Conservation (phyloP, 2,113 vertebrate genomes). For the Upupa epops region DNA sequence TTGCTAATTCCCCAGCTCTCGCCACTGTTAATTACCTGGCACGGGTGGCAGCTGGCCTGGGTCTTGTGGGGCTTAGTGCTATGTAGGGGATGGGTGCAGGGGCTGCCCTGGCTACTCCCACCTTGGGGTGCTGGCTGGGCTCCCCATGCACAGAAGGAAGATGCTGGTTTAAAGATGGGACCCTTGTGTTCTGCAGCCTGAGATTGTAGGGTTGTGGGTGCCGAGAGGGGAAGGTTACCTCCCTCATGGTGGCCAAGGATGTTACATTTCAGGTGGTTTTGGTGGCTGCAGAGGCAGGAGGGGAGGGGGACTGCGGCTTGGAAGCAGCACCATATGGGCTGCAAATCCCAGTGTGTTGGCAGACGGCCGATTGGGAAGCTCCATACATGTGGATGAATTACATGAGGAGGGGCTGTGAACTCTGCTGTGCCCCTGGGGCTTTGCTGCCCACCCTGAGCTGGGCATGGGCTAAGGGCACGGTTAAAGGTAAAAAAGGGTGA, state of each 20-base stretch:
- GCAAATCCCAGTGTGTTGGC: not conserved
- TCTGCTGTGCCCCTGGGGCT: fast-evolving
- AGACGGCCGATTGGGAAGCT: fast-evolving
- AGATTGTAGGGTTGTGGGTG: not conserved
- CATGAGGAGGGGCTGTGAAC: not conserved
- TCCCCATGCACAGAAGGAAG: not conserved
- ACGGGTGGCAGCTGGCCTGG: fast-evolving
- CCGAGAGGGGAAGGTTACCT: fast-evolving
- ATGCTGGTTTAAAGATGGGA: not conserved
- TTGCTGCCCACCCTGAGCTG: not conserved
- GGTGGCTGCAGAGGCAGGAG: fast-evolving
- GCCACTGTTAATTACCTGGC: not conserved
- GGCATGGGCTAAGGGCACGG: not conserved
- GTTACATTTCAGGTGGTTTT: fast-evolving
- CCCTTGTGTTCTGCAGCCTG: not conserved
- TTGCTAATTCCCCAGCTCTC: conserved; percentile 47
- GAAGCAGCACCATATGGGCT: not conserved
- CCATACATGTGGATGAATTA: not conserved
- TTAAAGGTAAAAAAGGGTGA: not conserved
- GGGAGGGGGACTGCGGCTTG: not conserved
- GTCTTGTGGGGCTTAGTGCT: fast-evolving
- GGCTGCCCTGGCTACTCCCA: not conserved
- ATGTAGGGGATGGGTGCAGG: fast-evolving
- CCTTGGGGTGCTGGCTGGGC: not conserved
- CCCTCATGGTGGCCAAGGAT: fast-evolving